Evolutionary conservation across 2,113 vertebrate genomes (phyloP).

Genomic region (Drymodes brunneopygia): DNA sequence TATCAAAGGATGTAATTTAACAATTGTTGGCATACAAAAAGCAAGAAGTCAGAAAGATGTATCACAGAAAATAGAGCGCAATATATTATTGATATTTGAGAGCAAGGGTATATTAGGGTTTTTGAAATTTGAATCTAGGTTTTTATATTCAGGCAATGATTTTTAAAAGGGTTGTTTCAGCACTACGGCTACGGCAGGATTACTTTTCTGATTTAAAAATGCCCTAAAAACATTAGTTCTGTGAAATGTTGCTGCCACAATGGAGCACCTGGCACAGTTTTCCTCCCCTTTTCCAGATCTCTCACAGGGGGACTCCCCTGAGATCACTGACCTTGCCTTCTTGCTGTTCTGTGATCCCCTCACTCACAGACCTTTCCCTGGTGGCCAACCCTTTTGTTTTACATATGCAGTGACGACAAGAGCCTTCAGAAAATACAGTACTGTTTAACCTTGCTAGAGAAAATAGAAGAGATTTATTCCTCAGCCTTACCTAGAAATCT

Average conservation of each 20-base stretch:
- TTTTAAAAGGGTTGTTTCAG: neutral
- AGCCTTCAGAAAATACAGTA: neutral
- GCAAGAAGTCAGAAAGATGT: constrained; percentile 36
- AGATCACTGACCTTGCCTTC: neutral
- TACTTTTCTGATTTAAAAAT: neutral
- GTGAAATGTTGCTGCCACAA: neutral
- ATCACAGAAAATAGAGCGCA: constrained; percentile 30
- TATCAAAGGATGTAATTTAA: constrained; percentile 59
- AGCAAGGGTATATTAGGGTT: neutral
- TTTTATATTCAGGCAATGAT: neutral
- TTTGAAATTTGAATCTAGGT: constrained; percentile 7
- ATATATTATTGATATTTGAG: constrained; percentile 14
- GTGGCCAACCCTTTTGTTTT: neutral
- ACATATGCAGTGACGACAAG: neutral
- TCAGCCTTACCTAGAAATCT: neutral
- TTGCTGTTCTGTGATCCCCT: neutral
- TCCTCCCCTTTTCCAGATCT: neutral
- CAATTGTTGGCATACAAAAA: constrained; percentile 38
- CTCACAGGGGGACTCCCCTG: neutral
- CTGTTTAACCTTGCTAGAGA: neutral
- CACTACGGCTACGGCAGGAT: neutral
- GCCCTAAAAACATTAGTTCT: neutral
- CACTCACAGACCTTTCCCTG: neutral
- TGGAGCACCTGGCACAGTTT: neutral
- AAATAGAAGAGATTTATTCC: neutral